phyloP scores from a whole-genome alignment of 2,113 vertebrate species.

The Grus americana region DNA sequence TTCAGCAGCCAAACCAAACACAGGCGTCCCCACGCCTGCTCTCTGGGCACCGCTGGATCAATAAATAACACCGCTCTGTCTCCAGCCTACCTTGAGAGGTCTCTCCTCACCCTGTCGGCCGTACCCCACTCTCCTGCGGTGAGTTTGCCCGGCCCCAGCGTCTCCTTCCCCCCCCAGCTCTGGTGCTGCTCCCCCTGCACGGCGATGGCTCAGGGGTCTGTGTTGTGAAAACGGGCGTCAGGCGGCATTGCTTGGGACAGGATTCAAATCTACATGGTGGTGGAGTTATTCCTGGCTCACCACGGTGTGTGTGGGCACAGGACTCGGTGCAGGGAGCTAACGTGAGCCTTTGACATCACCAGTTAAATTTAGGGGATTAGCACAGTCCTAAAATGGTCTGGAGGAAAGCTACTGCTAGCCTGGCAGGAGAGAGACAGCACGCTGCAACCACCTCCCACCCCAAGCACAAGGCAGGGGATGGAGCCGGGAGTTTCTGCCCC shows the following conservation, averaged over 20 bases:
- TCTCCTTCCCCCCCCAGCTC: background rate
- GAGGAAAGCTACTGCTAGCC: background rate
- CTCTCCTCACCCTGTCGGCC: background rate
- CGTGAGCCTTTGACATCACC: slow-evolving; percentile 24
- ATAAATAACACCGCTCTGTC: background rate
- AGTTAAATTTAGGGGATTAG: slow-evolving; percentile 31
- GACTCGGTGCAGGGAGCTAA: background rate
- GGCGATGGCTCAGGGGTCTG: background rate
- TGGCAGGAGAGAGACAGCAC: background rate
- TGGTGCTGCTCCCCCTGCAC: background rate
- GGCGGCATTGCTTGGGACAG: background rate
- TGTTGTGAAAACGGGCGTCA: accelerated
- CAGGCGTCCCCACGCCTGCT: background rate
- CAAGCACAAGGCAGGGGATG: background rate
- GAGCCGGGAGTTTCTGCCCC: background rate
- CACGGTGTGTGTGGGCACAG: background rate
- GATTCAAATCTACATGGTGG: background rate
- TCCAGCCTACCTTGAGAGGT: background rate
- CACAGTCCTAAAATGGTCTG: background rate
- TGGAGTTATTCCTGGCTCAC: background rate
- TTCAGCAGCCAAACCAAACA: slow-evolving; percentile 23
- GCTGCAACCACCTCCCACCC: background rate
- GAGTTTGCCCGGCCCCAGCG: background rate
- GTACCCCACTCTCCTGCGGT: background rate
- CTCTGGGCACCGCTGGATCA: background rate